Conservation (phyloP, 2,888 invertebrate species). For the Lasioglossum oenotherae region DNA sequence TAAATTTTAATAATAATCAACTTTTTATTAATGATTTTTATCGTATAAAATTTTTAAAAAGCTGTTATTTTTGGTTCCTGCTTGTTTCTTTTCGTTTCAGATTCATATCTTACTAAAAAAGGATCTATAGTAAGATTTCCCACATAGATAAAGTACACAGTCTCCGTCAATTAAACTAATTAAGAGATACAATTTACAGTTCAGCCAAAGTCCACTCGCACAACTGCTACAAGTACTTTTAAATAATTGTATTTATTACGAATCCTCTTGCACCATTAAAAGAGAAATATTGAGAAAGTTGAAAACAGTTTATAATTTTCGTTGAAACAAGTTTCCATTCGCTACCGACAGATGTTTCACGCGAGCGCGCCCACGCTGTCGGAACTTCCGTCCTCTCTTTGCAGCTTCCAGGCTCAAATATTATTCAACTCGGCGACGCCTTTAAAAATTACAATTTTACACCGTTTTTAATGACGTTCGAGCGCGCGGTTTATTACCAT, state of each 20-base stretch:
- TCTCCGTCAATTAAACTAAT: not conserved
- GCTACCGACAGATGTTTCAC: not conserved
- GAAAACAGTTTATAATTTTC: not conserved
- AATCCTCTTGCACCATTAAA: not conserved
- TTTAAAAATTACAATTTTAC: conserved; percentile 32
- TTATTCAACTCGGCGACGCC: not conserved
- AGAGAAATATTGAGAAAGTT: not conserved
- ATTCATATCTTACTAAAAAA: not conserved
- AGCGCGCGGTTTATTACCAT: conserved; percentile 14
- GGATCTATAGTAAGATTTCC: not conserved
- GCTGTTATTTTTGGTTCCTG: too few relatives aligned
- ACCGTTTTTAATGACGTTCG: conserved; percentile 20
- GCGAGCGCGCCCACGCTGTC: conserved; percentile 16
- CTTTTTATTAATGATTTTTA: too few relatives aligned
- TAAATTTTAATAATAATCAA: too few relatives aligned
- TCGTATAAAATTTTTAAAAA: too few relatives aligned
- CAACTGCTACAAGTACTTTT: not conserved
- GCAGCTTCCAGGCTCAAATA: not conserved
- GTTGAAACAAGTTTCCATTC: not conserved
- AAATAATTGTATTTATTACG: not conserved
- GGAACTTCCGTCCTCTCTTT: conserved; percentile 2
- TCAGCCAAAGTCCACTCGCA: too few relatives aligned
- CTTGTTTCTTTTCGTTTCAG: not conserved
- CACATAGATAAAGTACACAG: not conserved
- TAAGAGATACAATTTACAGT: not conserved